Conservation (phyloP, 1,140 invertebrate genomes). For the Macrocentrus cingulum region DNA sequence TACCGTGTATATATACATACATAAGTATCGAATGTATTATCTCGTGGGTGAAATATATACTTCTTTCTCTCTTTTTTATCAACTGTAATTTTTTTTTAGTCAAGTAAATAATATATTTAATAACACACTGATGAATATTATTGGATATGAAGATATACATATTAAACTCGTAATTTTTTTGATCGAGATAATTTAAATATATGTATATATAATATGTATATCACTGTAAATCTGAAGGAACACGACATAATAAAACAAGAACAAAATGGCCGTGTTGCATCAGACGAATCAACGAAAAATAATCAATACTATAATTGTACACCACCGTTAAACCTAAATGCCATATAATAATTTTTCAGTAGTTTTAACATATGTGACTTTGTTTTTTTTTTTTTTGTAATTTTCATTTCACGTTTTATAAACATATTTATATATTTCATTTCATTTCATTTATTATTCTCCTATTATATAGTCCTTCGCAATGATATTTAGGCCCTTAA, state of each 20-base stretch:
- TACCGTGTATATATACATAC: conserved; percentile 46
- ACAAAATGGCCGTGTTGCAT: conserved; percentile 8
- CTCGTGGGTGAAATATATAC: conserved; percentile 39
- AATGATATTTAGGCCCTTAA: conserved; percentile 14
- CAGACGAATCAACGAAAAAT: conserved; percentile 5
- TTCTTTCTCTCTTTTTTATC: neutral
- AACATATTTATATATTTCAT: too few species aligned
- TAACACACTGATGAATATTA: conserved; percentile 20
- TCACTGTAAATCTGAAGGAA: conserved; percentile 22
- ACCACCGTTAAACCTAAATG: neutral
- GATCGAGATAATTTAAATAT: conserved; percentile 2
- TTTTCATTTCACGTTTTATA: too few species aligned
- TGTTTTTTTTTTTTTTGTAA: too few species aligned
- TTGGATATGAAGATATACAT: conserved; percentile 5
- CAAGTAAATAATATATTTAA: conserved; percentile 12
- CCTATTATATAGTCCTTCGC: neutral
- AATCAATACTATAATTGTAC: neutral
- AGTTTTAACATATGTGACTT: too few species aligned
- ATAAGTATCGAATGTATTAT: conserved; percentile 51
- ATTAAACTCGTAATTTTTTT: conserved; percentile 7
- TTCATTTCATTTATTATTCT: too few species aligned
- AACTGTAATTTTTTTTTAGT: conserved; percentile 32
- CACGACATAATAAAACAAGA: conserved; percentile 24
- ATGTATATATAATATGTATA: too few species aligned
- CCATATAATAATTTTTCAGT: neutral